Evolutionary conservation across 1,140 invertebrate species (phyloP).

Genomic region (Drosophila novamexicana): DNA sequence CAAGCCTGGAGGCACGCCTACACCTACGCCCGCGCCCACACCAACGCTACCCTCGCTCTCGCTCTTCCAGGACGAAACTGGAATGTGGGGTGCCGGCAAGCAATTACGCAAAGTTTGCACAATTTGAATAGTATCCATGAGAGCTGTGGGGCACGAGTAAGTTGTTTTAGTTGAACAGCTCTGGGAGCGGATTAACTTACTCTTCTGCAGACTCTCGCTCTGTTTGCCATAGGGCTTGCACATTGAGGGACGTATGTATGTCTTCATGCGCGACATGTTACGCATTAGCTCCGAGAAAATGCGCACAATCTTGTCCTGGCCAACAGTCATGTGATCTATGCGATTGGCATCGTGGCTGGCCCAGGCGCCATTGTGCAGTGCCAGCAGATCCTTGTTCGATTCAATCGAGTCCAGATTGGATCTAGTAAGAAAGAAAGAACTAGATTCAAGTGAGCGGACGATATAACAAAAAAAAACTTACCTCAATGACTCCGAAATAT

Average conservation of each 20-base stretch:
- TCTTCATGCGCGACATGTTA: conserved; percentile 93
- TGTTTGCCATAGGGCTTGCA: conserved; percentile 95
- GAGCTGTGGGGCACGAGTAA: conserved; percentile 85
- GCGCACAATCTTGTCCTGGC: conserved; percentile 92
- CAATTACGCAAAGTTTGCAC: conserved; percentile 93
- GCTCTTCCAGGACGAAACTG: conserved; percentile 94
- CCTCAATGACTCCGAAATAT: conserved; percentile 70
- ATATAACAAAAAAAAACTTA: conserved; percentile 27
- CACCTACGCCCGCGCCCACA: conserved; percentile 41
- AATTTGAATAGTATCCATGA: conserved; percentile 93
- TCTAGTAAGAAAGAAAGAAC: conserved; percentile 18
- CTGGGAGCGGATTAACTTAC: conserved; percentile 85
- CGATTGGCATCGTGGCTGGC: conserved; percentile 66
- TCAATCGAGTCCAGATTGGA: conserved; percentile 83
- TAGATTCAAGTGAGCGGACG: neutral
- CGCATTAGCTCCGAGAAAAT: conserved; percentile 93
- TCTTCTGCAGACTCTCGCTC: conserved; percentile 94
- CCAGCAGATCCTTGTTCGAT: conserved; percentile 89
- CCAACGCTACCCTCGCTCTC: conserved; percentile 85
- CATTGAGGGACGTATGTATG: conserved; percentile 93
- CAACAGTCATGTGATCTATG: conserved; percentile 85
- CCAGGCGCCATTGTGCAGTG: conserved; percentile 89
- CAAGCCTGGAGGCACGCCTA: conserved; percentile 58
- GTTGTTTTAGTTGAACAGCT: neutral
- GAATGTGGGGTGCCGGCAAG: conserved; percentile 92